Conservation (phyloP, 2,888 invertebrate genomes). For the Amphipoea lucens region DNA sequence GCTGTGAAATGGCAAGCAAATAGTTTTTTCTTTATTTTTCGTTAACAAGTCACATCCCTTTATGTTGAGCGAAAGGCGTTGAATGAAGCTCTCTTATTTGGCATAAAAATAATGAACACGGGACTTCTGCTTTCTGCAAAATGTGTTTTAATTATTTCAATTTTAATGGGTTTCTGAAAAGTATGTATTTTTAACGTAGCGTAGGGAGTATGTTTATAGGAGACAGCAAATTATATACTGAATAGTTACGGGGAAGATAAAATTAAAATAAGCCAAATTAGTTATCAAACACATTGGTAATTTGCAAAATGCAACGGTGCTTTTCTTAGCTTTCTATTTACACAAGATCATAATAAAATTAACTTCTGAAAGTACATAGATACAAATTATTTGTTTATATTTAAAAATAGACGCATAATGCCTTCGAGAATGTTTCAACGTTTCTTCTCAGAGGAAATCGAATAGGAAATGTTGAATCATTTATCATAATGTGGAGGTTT, state of each 20-base stretch:
- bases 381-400: not conserved
- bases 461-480: not conserved
- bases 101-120: constrained; percentile 65
- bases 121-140: constrained; percentile 39
- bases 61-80: constrained; percentile 49
- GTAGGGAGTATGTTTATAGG: not conserved
- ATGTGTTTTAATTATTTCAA: constrained; percentile 60
- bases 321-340: not conserved
- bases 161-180: constrained; percentile 52
- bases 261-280: not conserved
- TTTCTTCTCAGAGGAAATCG: not conserved
- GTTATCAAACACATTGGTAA: not conserved
- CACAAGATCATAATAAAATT: not conserved
- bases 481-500: not conserved
- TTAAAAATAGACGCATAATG: too few relatives aligned
- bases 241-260: not conserved
- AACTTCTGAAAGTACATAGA: not conserved
- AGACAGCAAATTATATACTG: not conserved
- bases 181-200: constrained; percentile 28
- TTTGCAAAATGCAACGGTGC: not conserved
- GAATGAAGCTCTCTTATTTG: constrained; percentile 59
- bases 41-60: constrained; percentile 62
- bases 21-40: constrained; percentile 53
- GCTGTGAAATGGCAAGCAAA: constrained; percentile 58
- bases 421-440: not conserved